A percentile compares a stretch with the other conserved stretches of the same genome.
Evolutionary conservation across 2,888 invertebrate genomes (phyloP).

Genomic region (Athalia circularis): DNA sequence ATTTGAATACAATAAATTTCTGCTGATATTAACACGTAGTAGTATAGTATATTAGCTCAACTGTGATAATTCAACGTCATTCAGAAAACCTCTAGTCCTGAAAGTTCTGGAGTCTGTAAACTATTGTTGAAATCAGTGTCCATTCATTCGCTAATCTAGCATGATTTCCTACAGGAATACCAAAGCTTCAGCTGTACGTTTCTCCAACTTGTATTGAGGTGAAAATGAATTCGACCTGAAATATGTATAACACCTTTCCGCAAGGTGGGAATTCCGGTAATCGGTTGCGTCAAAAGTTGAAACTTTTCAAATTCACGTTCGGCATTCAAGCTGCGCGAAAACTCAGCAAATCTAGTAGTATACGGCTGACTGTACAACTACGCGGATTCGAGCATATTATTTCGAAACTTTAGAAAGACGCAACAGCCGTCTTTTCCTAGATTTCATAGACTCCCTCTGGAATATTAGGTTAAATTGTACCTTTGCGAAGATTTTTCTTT

Average conservation of each 20-base stretch:
- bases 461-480: slow-evolving; percentile 33
- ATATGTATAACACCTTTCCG: slow-evolving; percentile 20
- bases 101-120: not conserved
- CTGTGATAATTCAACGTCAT: not conserved
- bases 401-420: slow-evolving; percentile 34
- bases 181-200: not conserved
- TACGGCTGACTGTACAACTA: slow-evolving; percentile 2
- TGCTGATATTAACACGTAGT: not conserved
- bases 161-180: slow-evolving; percentile 24
- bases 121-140: slow-evolving; percentile 35
- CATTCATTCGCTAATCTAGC: slow-evolving; percentile 37
- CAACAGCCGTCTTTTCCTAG: slow-evolving; percentile 24
- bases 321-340: slow-evolving; percentile 39
- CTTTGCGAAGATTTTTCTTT: slow-evolving; percentile 35
- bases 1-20: slow-evolving; percentile 1
- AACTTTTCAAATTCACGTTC: slow-evolving; percentile 42
- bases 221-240: slow-evolving; percentile 31
- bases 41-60: slow-evolving; percentile 7
- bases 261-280: slow-evolving; percentile 27
- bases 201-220: not conserved
- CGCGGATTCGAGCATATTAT: slow-evolving; percentile 32
- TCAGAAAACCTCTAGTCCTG: not conserved
- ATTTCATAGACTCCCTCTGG: slow-evolving; percentile 36
- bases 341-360: slow-evolving; percentile 37
- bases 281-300: slow-evolving; percentile 34